A percentile compares a stretch with the other conserved stretches of the same genome.
Conservation (phyloP, 1,140 invertebrate species). For the Sminthurides bifidus region DNA sequence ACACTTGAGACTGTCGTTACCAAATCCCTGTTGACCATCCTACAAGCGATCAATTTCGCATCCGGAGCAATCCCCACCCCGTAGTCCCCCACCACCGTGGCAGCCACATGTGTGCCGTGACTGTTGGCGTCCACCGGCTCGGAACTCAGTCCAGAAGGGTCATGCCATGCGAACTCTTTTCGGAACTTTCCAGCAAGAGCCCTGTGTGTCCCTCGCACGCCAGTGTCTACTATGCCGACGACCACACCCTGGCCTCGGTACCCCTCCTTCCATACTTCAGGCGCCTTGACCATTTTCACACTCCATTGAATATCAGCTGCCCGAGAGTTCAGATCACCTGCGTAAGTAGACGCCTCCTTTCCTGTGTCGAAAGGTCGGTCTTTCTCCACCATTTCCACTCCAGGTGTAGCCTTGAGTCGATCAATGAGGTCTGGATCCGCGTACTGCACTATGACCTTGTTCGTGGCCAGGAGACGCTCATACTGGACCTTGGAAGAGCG, state of each 20-base stretch:
- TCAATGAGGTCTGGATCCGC: too few relatives aligned
- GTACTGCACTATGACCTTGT: too few relatives aligned
- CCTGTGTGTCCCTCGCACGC: background rate
- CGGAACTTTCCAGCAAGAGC: background rate
- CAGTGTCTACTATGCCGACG: constrained; percentile 8
- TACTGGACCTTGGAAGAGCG: background rate
- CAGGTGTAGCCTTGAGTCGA: background rate
- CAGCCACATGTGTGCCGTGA: constrained; percentile 9
- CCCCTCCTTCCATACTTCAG: background rate
- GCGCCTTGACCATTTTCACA: background rate
- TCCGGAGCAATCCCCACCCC: too few relatives aligned
- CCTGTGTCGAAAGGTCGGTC: too few relatives aligned
- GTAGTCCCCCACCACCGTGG: too few relatives aligned
- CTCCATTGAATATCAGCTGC: constrained; percentile 1
- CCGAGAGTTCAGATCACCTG: too few relatives aligned
- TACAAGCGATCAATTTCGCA: background rate
- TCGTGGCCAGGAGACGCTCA: too few relatives aligned
- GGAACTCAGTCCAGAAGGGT: background rate
- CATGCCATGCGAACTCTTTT: background rate
- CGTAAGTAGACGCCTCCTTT: too few relatives aligned
- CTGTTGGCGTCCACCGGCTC: background rate
- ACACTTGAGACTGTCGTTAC: background rate
- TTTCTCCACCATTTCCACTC: background rate
- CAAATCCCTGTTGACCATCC: too few relatives aligned
- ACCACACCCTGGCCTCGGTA: background rate